Percentiles rank a stretch among this genome's conserved stretches.
Evolutionary conservation across 2,113 vertebrate species (phyloP).

Genomic region (Gopherus flavomarginatus): DNA sequence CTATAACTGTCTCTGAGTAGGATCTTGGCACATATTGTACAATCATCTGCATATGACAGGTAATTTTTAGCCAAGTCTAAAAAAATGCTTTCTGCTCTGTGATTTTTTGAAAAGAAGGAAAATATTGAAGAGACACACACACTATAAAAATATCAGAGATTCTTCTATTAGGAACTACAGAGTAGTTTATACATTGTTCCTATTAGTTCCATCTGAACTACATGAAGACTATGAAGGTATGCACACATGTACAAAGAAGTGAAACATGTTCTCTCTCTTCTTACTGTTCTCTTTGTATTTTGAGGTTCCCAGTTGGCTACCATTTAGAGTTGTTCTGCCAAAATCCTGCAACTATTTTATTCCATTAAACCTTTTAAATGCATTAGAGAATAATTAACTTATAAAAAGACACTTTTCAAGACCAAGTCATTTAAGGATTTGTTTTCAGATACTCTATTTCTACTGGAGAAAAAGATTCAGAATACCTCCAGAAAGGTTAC

Average conservation of each 20-base stretch:
- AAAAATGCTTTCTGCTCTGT: constrained; percentile 40
- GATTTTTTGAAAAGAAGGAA: neutral
- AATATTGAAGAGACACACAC: neutral
- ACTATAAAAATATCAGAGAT: neutral
- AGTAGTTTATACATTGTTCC: neutral
- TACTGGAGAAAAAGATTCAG: neutral
- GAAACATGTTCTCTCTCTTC: neutral
- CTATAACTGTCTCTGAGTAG: constrained; percentile 71
- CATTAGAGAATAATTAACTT: neutral
- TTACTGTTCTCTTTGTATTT: neutral
- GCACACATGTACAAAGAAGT: neutral
- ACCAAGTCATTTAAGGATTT: neutral
- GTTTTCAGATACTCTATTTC: neutral
- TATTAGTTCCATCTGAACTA: neutral
- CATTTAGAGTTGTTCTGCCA: neutral
- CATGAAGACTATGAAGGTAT: neutral
- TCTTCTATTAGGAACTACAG: neutral
- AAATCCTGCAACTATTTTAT: neutral
- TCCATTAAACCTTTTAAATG: constrained; percentile 5
- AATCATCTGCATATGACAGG: constrained; percentile 78
- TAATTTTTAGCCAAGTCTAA: constrained; percentile 78
- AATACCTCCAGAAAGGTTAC: constrained; percentile 2
- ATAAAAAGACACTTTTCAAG: neutral
- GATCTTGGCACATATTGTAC: constrained; percentile 75
- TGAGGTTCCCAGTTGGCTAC: neutral